Percentiles rank a stretch among this genome's conserved stretches.
Conservation (phyloP, 2,888 invertebrate genomes). For the Acanthosepion esculentum region DNA sequence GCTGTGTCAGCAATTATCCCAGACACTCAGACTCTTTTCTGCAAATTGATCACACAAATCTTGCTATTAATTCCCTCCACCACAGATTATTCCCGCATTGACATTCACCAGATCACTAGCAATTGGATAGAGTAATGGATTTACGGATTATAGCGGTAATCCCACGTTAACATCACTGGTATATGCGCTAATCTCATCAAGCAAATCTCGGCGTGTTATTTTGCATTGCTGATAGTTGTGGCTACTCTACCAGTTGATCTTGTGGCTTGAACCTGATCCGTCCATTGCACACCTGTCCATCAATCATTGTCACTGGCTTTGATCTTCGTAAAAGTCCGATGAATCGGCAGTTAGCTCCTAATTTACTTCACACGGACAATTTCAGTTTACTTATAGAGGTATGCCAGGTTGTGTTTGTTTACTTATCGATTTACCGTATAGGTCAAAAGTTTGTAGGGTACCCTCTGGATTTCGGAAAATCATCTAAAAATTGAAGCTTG, state of each 20-base stretch:
- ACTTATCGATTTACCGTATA: no score
- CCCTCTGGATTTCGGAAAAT: no score
- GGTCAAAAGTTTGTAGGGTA: no score
- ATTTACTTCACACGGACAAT: not conserved
- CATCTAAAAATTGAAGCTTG: no score
- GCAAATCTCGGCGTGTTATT: not conserved
- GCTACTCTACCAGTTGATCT: not conserved
- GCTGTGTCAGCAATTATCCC: not conserved
- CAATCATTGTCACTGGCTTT: not conserved
- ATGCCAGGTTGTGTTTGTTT: no score
- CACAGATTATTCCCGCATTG: not conserved
- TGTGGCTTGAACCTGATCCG: not conserved
- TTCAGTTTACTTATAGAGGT: not conserved
- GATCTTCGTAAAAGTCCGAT: not conserved
- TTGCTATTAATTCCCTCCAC: not conserved
- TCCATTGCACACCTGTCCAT: not conserved
- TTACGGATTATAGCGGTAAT: not conserved
- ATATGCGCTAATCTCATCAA: not conserved
- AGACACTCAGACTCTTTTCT: not conserved
- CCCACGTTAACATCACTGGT: not conserved
- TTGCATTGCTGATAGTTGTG: not conserved
- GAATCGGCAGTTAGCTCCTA: not conserved
- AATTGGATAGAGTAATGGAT: constrained; percentile 13
- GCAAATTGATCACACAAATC: not conserved
- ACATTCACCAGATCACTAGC: not conserved